These are phyloP conservation scores for Clarias platycephalus DNA, from an alignment of 2,797 vertebrate genomes.

Conservation along the genomic window DNA sequence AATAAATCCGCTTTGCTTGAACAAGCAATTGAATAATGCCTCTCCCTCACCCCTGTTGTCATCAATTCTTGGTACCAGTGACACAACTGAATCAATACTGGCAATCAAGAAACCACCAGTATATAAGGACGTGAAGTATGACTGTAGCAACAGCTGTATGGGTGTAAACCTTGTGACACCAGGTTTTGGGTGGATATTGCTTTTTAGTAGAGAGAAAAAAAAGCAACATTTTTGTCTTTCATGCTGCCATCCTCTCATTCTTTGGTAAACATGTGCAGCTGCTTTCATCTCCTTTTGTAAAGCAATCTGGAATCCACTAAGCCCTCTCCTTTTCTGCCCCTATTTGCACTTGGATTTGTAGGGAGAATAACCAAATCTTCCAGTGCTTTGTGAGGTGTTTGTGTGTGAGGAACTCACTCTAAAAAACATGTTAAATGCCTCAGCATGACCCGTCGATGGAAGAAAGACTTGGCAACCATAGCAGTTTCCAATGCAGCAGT, in stretches of 20 bases:
- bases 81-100: neutral
- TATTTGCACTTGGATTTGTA: constrained; percentile 53
- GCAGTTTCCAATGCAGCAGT: constrained; percentile 31
- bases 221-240: constrained; percentile 32
- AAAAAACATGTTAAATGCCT: constrained; percentile 51
- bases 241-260: constrained; percentile 41
- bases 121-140: neutral
- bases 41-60: neutral
- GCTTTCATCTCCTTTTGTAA: constrained; percentile 32
- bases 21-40: neutral
- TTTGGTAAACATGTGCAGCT: constrained; percentile 46
- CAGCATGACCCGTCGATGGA: constrained; percentile 37
- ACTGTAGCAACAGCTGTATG: constrained; percentile 7
- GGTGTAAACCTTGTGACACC: neutral
- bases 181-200: neutral
- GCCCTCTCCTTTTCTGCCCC: constrained; percentile 38
- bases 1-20: neutral
- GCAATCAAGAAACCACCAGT: neutral
- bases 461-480: constrained; percentile 48
- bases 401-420: constrained; percentile 33
- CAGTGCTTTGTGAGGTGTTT: constrained; percentile 34
- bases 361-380: constrained; percentile 44
- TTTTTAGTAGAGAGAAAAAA: constrained; percentile 20
- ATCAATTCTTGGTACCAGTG: neutral
- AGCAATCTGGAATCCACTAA: constrained; percentile 47